Percentiles rank a stretch among this genome's conserved stretches.
phyloP scores from a whole-genome alignment of 2,113 vertebrate genomes.

The Aythya baeri region DNA sequence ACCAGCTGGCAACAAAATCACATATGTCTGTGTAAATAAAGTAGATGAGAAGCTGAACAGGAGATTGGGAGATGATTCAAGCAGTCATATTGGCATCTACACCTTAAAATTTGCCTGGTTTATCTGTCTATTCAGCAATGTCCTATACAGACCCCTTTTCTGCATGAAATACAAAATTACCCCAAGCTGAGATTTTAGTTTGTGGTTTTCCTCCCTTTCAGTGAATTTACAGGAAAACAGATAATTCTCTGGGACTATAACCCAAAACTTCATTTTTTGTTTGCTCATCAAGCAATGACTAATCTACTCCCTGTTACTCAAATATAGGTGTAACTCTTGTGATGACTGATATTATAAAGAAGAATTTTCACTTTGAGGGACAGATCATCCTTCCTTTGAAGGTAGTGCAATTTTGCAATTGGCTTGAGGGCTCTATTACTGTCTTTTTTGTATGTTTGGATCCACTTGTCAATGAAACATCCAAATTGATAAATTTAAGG shows the following conservation, averaged over 20 bases:
- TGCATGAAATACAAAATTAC: conserved; percentile 23
- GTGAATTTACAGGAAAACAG: conserved; percentile 68
- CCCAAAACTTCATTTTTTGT: conserved; percentile 45
- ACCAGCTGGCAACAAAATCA: conserved; percentile 58
- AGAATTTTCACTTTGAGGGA: conserved; percentile 27
- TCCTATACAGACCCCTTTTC: conserved; percentile 43
- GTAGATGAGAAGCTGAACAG: conserved; percentile 57
- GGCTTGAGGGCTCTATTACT: background rate
- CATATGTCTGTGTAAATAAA: conserved; percentile 67
- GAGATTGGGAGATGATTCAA: conserved; percentile 48
- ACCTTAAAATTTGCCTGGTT: conserved; percentile 48
- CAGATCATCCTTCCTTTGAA: conserved; percentile 50
- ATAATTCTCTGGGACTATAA: conserved; percentile 54
- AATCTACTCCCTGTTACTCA: conserved; percentile 57
- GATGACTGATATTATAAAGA: conserved; percentile 47
- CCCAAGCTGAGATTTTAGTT: conserved; percentile 48
- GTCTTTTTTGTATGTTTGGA: background rate
- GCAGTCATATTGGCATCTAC: conserved; percentile 28
- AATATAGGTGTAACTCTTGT: conserved; percentile 64
- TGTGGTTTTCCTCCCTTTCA: conserved; percentile 63
- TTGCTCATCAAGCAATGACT: conserved; percentile 55
- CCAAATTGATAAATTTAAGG: background rate
- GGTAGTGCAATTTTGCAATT: background rate
- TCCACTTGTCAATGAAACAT: background rate
- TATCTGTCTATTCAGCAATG: conserved; percentile 66